phyloP scores from a whole-genome alignment of 2,888 invertebrate genomes.

The Apamea anceps region DNA sequence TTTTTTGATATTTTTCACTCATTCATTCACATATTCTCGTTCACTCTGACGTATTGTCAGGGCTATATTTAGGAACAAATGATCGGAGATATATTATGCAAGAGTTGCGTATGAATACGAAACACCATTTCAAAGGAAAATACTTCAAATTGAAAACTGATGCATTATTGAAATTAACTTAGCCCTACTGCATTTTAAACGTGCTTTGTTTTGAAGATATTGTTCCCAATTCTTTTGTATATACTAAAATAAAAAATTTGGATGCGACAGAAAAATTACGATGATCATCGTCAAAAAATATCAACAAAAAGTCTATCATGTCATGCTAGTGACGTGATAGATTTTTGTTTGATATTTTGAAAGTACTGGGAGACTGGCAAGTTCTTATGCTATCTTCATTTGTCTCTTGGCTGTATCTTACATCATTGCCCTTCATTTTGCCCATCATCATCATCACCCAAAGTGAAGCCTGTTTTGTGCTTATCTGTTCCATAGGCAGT shows the following conservation, averaged over 20 bases:
- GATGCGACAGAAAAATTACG: neutral
- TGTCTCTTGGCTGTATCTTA: neutral
- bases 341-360: too few species aligned
- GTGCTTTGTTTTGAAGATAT: neutral
- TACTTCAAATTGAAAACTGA: conserved; percentile 22
- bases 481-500: too few species aligned
- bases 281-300: too few species aligned
- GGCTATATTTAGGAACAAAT: conserved; percentile 39
- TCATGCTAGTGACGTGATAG: too few species aligned
- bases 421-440: neutral
- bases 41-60: conserved; percentile 44
- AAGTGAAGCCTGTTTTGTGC: neutral
- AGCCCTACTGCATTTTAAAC: neutral
- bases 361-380: neutral
- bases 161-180: neutral
- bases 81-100: conserved; percentile 31
- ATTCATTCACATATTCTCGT: conserved; percentile 43
- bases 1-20: conserved; percentile 12
- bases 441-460: neutral
- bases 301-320: too few species aligned
- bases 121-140: conserved; percentile 22
- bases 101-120: conserved; percentile 25
- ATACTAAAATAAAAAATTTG: too few species aligned
- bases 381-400: neutral
- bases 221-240: neutral